Evolutionary conservation across 92 coral and sea anemone species (phyloP).

Genomic region (Anthopleura xanthogrammica): DNA sequence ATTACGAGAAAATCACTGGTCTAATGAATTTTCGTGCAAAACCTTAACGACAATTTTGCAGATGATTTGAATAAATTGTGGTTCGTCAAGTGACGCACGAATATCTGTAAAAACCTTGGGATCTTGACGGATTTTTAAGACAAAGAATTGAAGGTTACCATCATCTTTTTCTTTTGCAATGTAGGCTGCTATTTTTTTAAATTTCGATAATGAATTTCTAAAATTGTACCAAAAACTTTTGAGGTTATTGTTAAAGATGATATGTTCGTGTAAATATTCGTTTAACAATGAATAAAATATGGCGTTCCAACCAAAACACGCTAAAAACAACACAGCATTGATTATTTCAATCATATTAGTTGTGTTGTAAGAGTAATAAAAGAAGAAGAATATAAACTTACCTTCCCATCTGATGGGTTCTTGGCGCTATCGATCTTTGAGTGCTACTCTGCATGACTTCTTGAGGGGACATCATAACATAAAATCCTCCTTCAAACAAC

Average conservation of each 20-base stretch:
- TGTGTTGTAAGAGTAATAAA: not conserved
- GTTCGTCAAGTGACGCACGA: not conserved
- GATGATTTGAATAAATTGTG: not conserved
- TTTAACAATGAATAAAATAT: conserved; percentile 6
- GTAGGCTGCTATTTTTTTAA: not conserved
- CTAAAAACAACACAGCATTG: not conserved
- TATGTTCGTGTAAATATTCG: not conserved
- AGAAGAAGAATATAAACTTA: conserved; percentile 17
- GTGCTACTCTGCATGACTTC: conserved; percentile 96
- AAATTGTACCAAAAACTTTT: not conserved
- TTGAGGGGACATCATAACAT: conserved; percentile 99
- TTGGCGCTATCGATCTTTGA: conserved; percentile 93
- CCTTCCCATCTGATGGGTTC: conserved; percentile 76
- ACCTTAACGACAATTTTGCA: not conserved
- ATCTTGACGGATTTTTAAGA: not conserved
- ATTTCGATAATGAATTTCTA: not conserved
- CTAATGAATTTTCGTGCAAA: not conserved
- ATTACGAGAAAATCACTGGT: not conserved
- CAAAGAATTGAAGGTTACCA: not conserved
- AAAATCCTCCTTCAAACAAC: conserved; percentile 77
- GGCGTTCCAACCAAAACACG: not conserved
- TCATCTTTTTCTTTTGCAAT: not conserved
- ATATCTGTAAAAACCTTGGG: not conserved
- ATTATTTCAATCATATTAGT: not conserved
- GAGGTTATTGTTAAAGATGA: not conserved